phyloP scores from a whole-genome alignment of 2,797 vertebrate genomes.

The Pseudomugil tenellus region DNA sequence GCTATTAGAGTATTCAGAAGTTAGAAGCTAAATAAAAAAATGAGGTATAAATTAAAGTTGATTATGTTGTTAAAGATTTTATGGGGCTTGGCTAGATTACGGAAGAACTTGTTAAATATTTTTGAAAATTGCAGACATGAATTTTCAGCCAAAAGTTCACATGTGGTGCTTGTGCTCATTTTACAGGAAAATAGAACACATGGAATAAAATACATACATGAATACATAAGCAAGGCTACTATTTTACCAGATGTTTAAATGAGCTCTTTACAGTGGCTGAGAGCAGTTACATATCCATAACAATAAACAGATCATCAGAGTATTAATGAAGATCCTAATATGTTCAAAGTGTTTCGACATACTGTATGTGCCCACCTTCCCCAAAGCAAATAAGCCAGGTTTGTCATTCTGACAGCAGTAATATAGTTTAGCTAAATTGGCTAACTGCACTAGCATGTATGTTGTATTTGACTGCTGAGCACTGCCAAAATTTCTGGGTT shows the following conservation, averaged over 20 bases:
- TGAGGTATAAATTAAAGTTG: no score
- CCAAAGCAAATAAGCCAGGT: not conserved
- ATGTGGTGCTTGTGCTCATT: not conserved
- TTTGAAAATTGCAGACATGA: not conserved
- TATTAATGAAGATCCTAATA: not conserved
- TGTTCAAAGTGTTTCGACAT: not conserved
- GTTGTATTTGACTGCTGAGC: not conserved
- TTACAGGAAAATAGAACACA: not conserved
- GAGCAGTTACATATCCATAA: not conserved
- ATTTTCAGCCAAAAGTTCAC: not conserved
- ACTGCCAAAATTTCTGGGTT: not conserved
- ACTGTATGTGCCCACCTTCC: not conserved
- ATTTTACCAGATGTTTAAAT: not conserved
- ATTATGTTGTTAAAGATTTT: not conserved
- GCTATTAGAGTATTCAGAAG: not conserved
- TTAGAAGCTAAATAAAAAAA: no score
- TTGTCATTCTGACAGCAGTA: not conserved
- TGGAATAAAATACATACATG: not conserved
- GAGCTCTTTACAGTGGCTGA: not conserved
- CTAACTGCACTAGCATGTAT: not conserved
- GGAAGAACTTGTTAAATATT: not conserved
- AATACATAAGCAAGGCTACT: not conserved
- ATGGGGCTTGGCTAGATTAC: not conserved
- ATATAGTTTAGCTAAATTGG: not conserved
- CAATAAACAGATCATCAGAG: not conserved